phyloP scores from a whole-genome alignment of 2,113 vertebrate genomes.

The Macrotis lagotis region DNA sequence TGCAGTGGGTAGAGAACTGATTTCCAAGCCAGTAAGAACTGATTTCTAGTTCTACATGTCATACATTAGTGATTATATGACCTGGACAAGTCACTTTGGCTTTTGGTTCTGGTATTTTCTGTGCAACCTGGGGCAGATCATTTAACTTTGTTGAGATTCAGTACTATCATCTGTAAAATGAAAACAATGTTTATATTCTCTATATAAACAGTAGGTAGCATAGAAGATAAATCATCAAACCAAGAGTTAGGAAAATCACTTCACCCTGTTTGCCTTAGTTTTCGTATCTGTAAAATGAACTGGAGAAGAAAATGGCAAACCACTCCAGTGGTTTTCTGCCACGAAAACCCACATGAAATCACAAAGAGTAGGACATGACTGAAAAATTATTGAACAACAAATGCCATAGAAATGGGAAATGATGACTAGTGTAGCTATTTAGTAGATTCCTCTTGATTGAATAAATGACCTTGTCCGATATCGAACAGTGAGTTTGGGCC shows the following conservation, averaged over 20 bases:
- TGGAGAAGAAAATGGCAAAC: neutral
- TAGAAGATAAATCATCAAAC: neutral
- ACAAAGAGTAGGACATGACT: neutral
- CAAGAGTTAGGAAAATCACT: neutral
- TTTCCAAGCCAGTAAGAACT: neutral
- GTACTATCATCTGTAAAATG: neutral
- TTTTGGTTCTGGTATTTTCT: neutral
- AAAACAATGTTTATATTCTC: neutral
- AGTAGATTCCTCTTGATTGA: neutral
- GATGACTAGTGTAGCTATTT: neutral
- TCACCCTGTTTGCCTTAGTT: neutral
- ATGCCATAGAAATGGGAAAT: neutral
- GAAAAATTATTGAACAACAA: neutral
- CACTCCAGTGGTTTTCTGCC: neutral
- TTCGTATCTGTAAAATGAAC: neutral
- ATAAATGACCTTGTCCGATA: neutral
- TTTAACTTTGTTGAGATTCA: neutral
- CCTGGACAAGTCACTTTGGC: neutral
- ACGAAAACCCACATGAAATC: neutral
- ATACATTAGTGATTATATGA: neutral
- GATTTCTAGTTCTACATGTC: neutral
- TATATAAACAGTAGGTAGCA: neutral
- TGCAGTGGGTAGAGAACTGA: neutral
- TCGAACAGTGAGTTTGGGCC: neutral
- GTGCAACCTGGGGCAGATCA: neutral